Conservation (phyloP, 2,888 invertebrate genomes). For the Zonitis immaculata region DNA sequence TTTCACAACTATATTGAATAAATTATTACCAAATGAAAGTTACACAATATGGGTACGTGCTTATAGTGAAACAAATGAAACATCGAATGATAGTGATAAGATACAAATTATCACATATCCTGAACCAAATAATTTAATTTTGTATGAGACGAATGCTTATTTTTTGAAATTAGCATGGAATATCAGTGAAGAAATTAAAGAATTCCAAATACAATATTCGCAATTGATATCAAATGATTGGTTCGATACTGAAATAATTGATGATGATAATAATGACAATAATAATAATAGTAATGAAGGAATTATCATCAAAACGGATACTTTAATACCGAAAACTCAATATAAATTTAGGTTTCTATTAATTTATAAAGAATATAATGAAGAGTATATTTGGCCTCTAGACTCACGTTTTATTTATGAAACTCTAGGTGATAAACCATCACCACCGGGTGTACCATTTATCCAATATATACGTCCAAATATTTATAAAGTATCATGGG, state of each 20-base stretch:
- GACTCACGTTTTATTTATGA: conserved; percentile 68
- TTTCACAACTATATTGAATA: conserved; percentile 50
- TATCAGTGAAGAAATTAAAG: conserved; percentile 52
- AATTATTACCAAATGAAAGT: conserved; percentile 61
- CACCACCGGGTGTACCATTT: conserved; percentile 69
- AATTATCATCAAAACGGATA: conserved; percentile 38
- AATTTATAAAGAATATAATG: conserved; percentile 58
- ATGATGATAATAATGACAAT: conserved; percentile 22
- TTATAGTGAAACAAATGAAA: conserved; percentile 62
- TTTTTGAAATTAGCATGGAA: conserved; percentile 65
- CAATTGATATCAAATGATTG: conserved; percentile 50
- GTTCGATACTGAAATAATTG: conserved; percentile 37
- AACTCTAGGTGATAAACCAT: conserved; percentile 76
- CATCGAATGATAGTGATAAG: conserved; percentile 51
- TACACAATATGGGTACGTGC: conserved; percentile 74
- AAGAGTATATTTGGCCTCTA: conserved; percentile 66
- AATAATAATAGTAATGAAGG: too few relatives aligned
- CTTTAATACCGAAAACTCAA: conserved; percentile 67
- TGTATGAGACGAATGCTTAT: conserved; percentile 56
- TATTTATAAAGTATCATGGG: conserved; percentile 77
- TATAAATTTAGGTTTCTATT: conserved; percentile 70
- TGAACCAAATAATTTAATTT: conserved; percentile 62
- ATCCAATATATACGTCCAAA: conserved; percentile 70
- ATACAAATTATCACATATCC: conserved; percentile 65
- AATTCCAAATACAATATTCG: conserved; percentile 52